Conservation (phyloP, 64 coral and sea anemone genomes). For the Montipora efflorescens region DNA sequence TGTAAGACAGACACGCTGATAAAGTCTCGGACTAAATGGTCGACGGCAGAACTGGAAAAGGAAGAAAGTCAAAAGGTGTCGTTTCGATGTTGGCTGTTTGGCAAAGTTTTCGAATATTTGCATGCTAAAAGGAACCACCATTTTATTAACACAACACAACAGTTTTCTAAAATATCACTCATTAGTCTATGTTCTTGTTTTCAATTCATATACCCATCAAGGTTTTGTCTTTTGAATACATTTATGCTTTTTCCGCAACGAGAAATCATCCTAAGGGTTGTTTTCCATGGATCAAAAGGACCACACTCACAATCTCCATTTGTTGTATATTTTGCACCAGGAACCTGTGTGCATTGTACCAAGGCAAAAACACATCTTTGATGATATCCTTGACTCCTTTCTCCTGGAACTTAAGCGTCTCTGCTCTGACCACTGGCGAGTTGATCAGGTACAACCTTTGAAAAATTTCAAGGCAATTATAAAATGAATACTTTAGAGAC, state of each 20-base stretch:
- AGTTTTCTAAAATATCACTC: too few species aligned
- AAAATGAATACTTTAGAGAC: background rate
- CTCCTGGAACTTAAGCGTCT: constrained; percentile 99
- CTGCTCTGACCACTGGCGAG: constrained; percentile 96
- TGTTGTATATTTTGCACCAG: constrained; percentile 88
- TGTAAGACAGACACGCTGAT: too few species aligned
- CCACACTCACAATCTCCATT: constrained; percentile 79
- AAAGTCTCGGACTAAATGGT: too few species aligned
- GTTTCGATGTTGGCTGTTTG: too few species aligned
- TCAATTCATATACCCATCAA: too few species aligned
- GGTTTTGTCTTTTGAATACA: background rate
- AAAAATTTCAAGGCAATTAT: background rate
- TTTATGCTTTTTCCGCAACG: background rate
- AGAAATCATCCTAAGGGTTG: background rate
- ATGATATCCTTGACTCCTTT: constrained; percentile 99
- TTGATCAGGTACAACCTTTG: constrained; percentile 97
- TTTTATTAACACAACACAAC: too few species aligned
- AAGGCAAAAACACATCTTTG: constrained; percentile 97
- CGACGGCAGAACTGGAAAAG: too few species aligned
- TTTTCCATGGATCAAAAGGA: background rate
- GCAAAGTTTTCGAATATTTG: too few species aligned
- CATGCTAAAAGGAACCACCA: too few species aligned
- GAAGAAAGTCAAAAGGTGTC: too few species aligned
- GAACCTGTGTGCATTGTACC: constrained; percentile 98
- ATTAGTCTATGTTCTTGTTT: too few species aligned